Conservation (phyloP, 2,797 vertebrate species). For the Caiman crocodilus region DNA sequence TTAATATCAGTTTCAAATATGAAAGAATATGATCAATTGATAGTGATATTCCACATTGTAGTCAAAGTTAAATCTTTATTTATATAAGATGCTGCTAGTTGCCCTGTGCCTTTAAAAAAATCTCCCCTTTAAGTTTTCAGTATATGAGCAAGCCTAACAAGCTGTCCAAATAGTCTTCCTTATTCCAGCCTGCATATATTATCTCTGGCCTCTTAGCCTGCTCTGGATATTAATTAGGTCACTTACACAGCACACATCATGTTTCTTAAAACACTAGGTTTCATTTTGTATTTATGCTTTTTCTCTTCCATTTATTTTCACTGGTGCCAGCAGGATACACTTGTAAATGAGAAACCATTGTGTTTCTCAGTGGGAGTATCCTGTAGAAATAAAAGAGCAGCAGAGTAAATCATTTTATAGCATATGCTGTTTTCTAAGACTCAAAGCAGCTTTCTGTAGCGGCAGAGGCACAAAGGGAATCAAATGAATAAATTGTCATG, state of each 20-base stretch:
- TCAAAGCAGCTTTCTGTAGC: slow-evolving; percentile 52
- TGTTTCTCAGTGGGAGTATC: slow-evolving; percentile 64
- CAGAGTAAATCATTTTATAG: slow-evolving; percentile 69
- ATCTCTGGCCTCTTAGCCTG: slow-evolving; percentile 29
- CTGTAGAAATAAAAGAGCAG: slow-evolving; percentile 68
- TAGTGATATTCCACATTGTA: slow-evolving; percentile 26
- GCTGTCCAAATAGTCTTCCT: slow-evolving; percentile 37
- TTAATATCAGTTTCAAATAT: not conserved
- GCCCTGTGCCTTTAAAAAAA: slow-evolving; percentile 6
- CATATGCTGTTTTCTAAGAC: slow-evolving; percentile 52
- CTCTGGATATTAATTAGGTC: slow-evolving; percentile 61
- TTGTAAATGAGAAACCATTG: slow-evolving; percentile 67
- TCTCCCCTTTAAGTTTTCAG: not conserved
- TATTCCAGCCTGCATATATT: not conserved
- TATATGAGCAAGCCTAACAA: slow-evolving; percentile 5
- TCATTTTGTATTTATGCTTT: slow-evolving; percentile 60
- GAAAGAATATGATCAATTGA: slow-evolving; percentile 13
- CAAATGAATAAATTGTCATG: slow-evolving; percentile 64
- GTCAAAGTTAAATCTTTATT: slow-evolving; percentile 45
- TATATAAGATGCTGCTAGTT: slow-evolving; percentile 43
- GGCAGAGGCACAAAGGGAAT: slow-evolving; percentile 56
- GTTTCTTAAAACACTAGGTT: slow-evolving; percentile 63
- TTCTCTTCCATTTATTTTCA: slow-evolving; percentile 53
- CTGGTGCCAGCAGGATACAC: slow-evolving; percentile 46
- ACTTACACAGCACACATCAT: slow-evolving; percentile 38